Evolutionary conservation across 2,113 vertebrate species (phyloP).

Genomic region (Paramisgurnus dabryanus): DNA sequence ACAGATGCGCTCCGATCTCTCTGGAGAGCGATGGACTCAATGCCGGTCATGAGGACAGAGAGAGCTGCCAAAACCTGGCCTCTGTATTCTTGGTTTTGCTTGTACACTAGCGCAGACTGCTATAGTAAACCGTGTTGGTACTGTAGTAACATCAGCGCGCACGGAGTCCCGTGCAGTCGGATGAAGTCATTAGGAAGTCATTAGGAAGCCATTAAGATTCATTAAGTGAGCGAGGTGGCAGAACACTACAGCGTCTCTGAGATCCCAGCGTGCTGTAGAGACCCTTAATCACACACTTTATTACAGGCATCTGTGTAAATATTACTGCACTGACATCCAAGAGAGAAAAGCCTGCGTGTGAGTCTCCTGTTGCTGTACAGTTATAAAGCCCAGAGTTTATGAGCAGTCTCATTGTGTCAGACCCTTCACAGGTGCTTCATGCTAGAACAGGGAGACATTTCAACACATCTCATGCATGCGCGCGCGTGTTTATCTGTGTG

Average conservation of each 20-base stretch:
- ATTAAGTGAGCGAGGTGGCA: conserved; percentile 76
- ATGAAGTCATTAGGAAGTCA: conserved; percentile 81
- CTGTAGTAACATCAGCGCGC: neutral
- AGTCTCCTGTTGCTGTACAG: conserved; percentile 7
- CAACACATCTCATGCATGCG: neutral
- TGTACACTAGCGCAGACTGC: too few relatives aligned
- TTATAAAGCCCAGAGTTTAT: neutral
- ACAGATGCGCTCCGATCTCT: conserved; percentile 41
- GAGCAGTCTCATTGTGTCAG: conserved; percentile 6
- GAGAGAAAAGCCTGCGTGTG: conserved; percentile 53
- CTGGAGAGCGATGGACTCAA: conserved; percentile 15
- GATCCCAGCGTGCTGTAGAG: conserved; percentile 61
- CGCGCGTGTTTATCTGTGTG: neutral
- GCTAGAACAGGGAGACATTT: conserved; percentile 1
- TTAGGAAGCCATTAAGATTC: conserved; percentile 82
- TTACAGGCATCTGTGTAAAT: conserved; percentile 76
- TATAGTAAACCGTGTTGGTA: neutral
- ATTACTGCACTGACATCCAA: conserved; percentile 68
- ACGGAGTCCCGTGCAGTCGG: conserved; percentile 72
- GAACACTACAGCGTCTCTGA: conserved; percentile 45
- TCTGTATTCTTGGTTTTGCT: too few relatives aligned
- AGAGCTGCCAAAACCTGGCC: conserved; percentile 12
- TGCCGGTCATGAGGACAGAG: conserved; percentile 6
- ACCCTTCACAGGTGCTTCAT: neutral
- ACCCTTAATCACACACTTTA: conserved; percentile 79